These are phyloP conservation scores for Trematocara variabile DNA, from an alignment of 2,113 vertebrate species.

Conservation along the genomic window DNA sequence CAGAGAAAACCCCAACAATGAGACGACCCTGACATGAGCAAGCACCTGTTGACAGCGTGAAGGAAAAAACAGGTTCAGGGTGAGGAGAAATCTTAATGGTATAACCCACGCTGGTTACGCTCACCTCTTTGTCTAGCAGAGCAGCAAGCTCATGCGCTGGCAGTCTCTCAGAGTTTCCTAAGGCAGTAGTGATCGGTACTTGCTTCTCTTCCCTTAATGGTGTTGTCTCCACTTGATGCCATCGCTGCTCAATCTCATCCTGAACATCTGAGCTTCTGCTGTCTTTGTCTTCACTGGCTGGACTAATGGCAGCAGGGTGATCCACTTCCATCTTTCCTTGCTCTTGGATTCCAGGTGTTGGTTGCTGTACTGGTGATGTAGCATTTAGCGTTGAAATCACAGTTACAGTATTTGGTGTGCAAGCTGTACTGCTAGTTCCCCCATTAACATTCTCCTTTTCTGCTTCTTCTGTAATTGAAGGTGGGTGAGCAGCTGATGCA, in stretches of 20 bases:
- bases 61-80: background rate
- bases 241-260: conserved; percentile 92
- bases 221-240: conserved; percentile 96
- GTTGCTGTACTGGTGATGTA: background rate
- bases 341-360: conserved; percentile 55
- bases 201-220: conserved; percentile 93
- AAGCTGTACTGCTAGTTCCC: background rate
- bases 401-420: conserved; percentile 28
- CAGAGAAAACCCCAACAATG: background rate
- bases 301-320: conserved; percentile 33
- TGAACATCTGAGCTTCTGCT: conserved; percentile 76
- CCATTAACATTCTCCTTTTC: conserved; percentile 80
- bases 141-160: conserved; percentile 80
- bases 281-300: conserved; percentile 5
- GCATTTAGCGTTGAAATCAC: conserved; percentile 20
- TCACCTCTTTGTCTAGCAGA: conserved; percentile 91
- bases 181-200: conserved; percentile 85
- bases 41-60: background rate
- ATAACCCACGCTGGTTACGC: background rate
- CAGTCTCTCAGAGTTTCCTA: conserved; percentile 69
- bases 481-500: conserved; percentile 17
- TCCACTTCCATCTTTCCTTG: conserved; percentile 84
- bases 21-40: background rate
- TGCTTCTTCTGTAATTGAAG: conserved; percentile 47
- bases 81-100: background rate